These are phyloP conservation scores for Plagiodera versicolora DNA, from an alignment of 2,888 invertebrate species.

Conservation along the genomic window DNA sequence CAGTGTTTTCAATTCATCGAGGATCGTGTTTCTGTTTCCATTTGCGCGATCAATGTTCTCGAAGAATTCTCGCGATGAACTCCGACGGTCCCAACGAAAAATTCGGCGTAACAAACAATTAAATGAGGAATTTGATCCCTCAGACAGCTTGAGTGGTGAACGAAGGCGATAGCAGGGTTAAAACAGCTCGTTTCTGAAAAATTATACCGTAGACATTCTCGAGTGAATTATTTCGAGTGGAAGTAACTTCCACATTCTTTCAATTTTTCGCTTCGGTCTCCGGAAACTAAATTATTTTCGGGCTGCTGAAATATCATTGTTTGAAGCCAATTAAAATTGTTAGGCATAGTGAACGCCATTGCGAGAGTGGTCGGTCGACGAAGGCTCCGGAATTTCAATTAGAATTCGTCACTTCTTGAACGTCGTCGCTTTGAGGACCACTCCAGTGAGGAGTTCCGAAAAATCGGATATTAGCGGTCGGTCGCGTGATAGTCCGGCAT, in stretches of 20 bases:
- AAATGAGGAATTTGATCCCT: conserved; percentile 22
- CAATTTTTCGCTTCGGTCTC: conserved; percentile 25
- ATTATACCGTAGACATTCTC: conserved; percentile 27
- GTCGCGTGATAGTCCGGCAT: conserved; percentile 36
- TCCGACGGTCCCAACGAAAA: conserved; percentile 16
- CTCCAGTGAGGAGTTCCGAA: conserved; percentile 36
- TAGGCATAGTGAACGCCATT: conserved; percentile 51
- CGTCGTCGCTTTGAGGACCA: conserved; percentile 44
- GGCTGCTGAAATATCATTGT: conserved; percentile 45
- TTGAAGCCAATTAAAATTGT: conserved; percentile 53
- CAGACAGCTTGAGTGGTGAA: conserved; percentile 18
- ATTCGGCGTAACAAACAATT: conserved; percentile 22
- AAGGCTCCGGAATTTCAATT: conserved; percentile 54
- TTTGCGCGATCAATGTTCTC: background rate
- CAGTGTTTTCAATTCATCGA: too few species aligned
- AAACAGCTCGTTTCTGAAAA: conserved; percentile 26
- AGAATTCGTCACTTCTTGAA: conserved; percentile 55
- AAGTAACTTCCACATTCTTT: conserved; percentile 31
- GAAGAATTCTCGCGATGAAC: conserved; percentile 12
- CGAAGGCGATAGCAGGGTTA: conserved; percentile 12
- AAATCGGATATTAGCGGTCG: conserved; percentile 40
- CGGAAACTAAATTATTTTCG: conserved; percentile 31
- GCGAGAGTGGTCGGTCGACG: conserved; percentile 49
- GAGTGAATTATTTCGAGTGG: conserved; percentile 28
- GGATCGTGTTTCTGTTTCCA: background rate